phyloP scores from a whole-genome alignment of 2,113 vertebrate genomes.

The Aspiorhynchus laticeps region DNA sequence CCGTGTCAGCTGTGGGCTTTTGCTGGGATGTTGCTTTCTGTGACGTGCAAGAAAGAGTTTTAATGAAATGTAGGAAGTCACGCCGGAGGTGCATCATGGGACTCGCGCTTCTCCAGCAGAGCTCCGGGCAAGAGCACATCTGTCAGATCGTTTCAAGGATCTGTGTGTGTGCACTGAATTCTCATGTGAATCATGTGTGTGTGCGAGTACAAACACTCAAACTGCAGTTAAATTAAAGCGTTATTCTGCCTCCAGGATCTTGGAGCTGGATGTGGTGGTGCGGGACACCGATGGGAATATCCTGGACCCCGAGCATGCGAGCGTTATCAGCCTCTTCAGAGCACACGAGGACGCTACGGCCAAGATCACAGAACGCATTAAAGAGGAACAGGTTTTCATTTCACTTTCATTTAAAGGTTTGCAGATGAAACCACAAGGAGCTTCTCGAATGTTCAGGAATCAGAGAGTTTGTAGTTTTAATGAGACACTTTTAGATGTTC shows the following conservation, averaged over 20 bases:
- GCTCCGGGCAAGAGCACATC: slow-evolving; percentile 1
- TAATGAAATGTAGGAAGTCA: neutral
- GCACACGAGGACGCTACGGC: slow-evolving; percentile 90
- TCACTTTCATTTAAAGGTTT: neutral
- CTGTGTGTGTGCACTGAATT: neutral
- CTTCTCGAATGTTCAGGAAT: neutral
- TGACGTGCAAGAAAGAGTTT: neutral
- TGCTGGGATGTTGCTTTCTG: neutral
- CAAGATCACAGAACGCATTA: slow-evolving; percentile 92
- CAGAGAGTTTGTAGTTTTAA: neutral
- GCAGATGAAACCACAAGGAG: neutral
- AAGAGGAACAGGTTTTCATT: slow-evolving; percentile 86
- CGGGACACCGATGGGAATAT: slow-evolving; percentile 93
- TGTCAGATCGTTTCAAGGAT: neutral
- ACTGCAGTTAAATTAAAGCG: neutral
- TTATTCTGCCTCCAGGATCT: slow-evolving; percentile 76
- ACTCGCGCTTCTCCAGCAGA: neutral
- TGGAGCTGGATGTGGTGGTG: slow-evolving; percentile 92
- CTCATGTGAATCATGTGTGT: neutral
- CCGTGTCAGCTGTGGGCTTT: neutral
- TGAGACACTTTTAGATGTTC: neutral
- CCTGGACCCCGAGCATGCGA: slow-evolving; percentile 90
- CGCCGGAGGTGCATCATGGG: neutral
- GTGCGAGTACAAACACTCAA: slow-evolving; percentile 1
- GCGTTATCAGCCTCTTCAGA: slow-evolving; percentile 92